phyloP scores from a whole-genome alignment of 2,113 vertebrate genomes.

The Gasterosteus nipponicus region DNA sequence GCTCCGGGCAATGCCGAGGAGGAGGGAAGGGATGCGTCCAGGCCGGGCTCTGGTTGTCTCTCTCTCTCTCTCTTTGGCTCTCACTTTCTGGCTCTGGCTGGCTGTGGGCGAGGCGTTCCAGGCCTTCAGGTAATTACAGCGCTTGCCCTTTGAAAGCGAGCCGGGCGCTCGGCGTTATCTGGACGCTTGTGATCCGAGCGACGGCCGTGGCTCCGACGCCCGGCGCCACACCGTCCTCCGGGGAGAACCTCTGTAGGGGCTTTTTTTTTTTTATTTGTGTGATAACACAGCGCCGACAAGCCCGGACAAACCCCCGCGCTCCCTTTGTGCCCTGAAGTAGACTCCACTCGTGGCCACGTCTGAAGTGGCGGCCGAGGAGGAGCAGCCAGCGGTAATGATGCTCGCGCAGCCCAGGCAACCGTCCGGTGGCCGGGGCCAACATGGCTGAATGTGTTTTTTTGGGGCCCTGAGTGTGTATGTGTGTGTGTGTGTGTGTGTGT shows the following conservation, averaged over 20 bases:
- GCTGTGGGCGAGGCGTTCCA: slow-evolving; percentile 16
- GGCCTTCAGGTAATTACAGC: slow-evolving; percentile 75
- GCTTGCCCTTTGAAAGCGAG: slow-evolving; percentile 79
- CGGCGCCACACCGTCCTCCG: slow-evolving; percentile 22
- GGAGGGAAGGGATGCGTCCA: slow-evolving; percentile 15
- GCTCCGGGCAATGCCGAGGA: slow-evolving; percentile 29
- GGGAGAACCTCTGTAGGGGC: slow-evolving; percentile 45
- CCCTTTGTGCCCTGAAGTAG: slow-evolving; percentile 58
- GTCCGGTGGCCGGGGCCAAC: slow-evolving; percentile 25
- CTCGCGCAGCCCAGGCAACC: slow-evolving; percentile 41
- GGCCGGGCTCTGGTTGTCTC: not conserved
- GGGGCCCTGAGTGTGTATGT: slow-evolving; percentile 17
- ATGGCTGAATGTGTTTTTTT: slow-evolving; percentile 38
- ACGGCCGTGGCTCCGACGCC: slow-evolving; percentile 24
- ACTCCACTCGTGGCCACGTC: slow-evolving; percentile 60
- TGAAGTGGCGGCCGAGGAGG: slow-evolving; percentile 60
- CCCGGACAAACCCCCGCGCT: slow-evolving; percentile 56
- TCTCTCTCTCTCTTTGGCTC: no score
- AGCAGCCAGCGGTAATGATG: slow-evolving; percentile 57
- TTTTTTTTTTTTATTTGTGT: slow-evolving; percentile 21
- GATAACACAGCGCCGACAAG: slow-evolving; percentile 39
- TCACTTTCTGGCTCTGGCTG: not conserved
- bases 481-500: slow-evolving; percentile 15
- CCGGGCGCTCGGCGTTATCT: slow-evolving; percentile 46
- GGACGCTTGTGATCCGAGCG: slow-evolving; percentile 54